Evolutionary conservation across 2,113 vertebrate species (phyloP).

Genomic region (Epinephelus moara): DNA sequence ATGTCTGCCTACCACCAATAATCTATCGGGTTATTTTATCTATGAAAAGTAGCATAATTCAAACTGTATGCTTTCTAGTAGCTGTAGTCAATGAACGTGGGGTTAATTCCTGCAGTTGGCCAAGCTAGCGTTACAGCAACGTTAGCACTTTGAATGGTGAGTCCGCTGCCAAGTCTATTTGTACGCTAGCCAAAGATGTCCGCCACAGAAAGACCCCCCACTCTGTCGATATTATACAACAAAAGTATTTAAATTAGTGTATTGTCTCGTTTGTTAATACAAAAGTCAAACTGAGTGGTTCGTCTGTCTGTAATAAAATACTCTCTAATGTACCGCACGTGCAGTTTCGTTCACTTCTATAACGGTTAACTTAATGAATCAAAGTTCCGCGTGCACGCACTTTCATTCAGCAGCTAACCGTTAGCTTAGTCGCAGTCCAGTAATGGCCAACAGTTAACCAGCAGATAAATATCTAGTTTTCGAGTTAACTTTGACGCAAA

Average conservation of each 20-base stretch:
- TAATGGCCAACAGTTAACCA: neutral
- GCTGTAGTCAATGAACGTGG: neutral
- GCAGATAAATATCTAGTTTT: neutral
- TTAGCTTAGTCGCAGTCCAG: neutral
- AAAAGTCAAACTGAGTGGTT: neutral
- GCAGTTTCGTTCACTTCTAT: neutral
- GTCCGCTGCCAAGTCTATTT: too few relatives aligned
- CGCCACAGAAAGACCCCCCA: neutral
- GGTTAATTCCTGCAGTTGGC: neutral
- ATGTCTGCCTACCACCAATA: too few relatives aligned
- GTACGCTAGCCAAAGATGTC: neutral
- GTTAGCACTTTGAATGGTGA: neutral
- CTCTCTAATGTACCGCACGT: neutral
- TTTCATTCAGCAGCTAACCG: neutral
- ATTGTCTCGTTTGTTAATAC: neutral
- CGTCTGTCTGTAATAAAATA: neutral
- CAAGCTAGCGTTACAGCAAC: neutral
- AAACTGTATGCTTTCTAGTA: neutral
- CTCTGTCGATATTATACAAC: neutral
- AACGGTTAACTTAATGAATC: too few relatives aligned
- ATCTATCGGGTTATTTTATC: too few relatives aligned
- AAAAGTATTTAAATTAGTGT: neutral
- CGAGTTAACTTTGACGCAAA: neutral
- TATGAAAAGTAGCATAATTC: too few relatives aligned
- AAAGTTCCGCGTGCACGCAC: too few relatives aligned